Conservation (phyloP, 2,888 invertebrate species). For the Charanyca ferruginea region DNA sequence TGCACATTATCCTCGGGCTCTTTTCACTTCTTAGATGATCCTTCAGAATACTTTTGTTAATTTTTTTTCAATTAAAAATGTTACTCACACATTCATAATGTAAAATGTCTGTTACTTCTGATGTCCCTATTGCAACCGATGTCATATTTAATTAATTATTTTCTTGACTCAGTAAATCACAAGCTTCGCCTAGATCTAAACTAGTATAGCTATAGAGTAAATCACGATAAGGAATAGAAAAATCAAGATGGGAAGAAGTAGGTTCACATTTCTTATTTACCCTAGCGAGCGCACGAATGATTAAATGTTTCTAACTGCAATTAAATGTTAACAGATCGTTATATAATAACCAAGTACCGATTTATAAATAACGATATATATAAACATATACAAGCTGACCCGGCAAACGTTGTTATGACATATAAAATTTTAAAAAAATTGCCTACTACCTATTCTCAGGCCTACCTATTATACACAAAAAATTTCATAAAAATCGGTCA, state of each 20-base stretch:
- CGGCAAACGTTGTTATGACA: no score
- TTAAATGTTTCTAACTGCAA: not conserved
- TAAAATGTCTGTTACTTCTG: not conserved
- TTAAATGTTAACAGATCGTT: not conserved
- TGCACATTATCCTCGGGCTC: conserved; percentile 29
- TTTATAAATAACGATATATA: no score
- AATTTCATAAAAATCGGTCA: no score
- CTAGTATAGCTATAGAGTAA: conserved; percentile 5
- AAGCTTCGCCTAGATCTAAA: conserved; percentile 15
- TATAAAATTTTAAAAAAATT: no score
- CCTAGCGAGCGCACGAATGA: not conserved
- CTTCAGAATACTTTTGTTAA: conserved; percentile 1
- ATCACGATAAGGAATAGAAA: conserved; percentile 6
- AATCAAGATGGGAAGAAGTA: not conserved
- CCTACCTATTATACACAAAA: no score
- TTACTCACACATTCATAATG: not conserved
- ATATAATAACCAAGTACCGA: not conserved
- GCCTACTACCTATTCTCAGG: no score
- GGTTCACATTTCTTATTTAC: not conserved
- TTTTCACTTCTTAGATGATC: conserved; percentile 28
- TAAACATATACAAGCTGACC: no score
- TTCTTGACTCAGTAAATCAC: not conserved
- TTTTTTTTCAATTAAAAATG: conserved; percentile 41
- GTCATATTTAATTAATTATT: not conserved
- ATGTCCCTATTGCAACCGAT: no score